Percentiles rank a stretch among this genome's conserved stretches.
Evolutionary conservation across 1,140 invertebrate species (phyloP).

Genomic region (Neotoxoptera formosana): DNA sequence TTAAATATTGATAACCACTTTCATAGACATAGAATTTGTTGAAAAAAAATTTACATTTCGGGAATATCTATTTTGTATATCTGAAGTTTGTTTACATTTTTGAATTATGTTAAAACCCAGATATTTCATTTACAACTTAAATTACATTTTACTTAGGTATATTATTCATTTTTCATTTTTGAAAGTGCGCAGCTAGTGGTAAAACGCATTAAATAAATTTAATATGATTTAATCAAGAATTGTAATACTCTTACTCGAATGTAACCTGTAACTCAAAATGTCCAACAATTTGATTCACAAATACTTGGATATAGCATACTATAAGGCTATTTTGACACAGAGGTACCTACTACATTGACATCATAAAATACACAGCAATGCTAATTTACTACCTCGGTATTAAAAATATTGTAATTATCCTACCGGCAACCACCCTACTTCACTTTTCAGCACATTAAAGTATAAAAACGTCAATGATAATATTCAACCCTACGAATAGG

Average conservation of each 20-base stretch:
- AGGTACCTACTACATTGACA: not conserved
- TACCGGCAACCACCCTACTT: not conserved
- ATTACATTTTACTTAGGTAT: too few relatives aligned
- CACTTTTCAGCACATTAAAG: not conserved
- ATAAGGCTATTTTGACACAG: not conserved
- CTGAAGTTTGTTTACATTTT: not conserved
- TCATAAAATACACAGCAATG: not conserved
- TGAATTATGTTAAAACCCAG: not conserved
- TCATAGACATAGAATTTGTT: not conserved
- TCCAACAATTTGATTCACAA: not conserved
- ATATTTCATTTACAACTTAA: not conserved
- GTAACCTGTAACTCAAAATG: not conserved
- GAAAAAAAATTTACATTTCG: not conserved
- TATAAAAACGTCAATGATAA: not conserved
- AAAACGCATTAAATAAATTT: not conserved
- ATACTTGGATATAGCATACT: not conserved
- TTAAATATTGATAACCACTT: not conserved
- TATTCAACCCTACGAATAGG: not conserved
- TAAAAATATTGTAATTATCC: not conserved
- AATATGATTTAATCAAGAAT: not conserved
- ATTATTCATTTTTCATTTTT: not conserved
- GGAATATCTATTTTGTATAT: not conserved
- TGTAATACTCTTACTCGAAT: not conserved
- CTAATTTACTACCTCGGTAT: not conserved
- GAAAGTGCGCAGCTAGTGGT: not conserved